These are phyloP conservation scores for Eupithecia subfuscata DNA, from an alignment of 2,888 invertebrate genomes.

Conservation along the genomic window DNA sequence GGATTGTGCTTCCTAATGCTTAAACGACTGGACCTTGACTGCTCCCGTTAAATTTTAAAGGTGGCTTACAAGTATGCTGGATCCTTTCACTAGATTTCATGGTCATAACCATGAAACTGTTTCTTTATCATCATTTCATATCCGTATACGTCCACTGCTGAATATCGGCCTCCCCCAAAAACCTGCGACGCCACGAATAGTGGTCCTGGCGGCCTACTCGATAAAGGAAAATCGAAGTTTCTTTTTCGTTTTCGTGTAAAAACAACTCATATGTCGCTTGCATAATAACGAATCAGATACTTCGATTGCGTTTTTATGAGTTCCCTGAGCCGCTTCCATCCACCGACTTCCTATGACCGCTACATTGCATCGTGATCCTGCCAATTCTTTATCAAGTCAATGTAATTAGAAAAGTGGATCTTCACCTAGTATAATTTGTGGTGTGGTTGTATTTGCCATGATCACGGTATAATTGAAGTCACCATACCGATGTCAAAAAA, in stretches of 20 bases:
- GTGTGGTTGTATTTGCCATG: neutral
- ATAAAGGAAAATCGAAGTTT: too few species aligned
- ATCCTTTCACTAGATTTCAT: neutral
- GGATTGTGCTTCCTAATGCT: neutral
- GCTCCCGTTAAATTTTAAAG: neutral
- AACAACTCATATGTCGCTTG: too few species aligned
- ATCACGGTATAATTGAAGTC: neutral
- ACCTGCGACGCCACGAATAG: neutral
- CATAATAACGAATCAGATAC: too few species aligned
- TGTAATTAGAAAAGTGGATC: neutral
- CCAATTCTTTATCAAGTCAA: neutral
- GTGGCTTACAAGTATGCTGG: neutral
- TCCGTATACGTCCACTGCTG: neutral
- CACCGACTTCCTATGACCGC: neutral
- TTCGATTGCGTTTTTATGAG: too few species aligned
- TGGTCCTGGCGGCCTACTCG: neutral
- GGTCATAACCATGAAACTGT: neutral
- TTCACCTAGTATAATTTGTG: neutral
- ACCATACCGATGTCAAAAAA: too few species aligned
- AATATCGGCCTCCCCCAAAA: neutral
- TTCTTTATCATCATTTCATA: too few species aligned
- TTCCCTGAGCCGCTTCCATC: neutral
- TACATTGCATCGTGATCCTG: neutral
- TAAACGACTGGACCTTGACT: neutral
- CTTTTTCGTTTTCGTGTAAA: too few species aligned